phyloP scores from a whole-genome alignment of 2,888 invertebrate genomes.

The Polymixis lichenea region DNA sequence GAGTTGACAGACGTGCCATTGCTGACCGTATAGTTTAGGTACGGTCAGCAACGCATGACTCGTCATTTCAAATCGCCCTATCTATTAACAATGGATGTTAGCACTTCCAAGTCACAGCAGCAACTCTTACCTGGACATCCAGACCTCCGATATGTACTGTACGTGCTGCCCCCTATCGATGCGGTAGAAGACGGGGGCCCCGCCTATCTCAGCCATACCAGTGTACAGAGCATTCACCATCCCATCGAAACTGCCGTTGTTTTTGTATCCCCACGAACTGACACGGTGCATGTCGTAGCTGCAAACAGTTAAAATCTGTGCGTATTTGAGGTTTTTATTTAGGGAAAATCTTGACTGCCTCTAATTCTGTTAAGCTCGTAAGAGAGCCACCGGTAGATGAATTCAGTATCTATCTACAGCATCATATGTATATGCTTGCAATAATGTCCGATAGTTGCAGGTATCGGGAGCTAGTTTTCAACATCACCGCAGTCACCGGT shows the following conservation, averaged over 20 bases:
- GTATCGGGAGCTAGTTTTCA: background rate
- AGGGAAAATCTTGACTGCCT: background rate
- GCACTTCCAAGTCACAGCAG: background rate
- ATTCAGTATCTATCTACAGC: background rate
- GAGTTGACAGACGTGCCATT: background rate
- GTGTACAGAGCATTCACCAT: slow-evolving; percentile 91
- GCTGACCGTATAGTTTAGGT: background rate
- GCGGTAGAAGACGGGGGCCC: slow-evolving; percentile 92
- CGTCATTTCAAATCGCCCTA: too few relatives aligned
- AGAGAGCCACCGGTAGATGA: background rate
- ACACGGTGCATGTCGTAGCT: slow-evolving; percentile 87
- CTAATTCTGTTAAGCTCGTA: background rate
- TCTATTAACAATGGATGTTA: background rate
- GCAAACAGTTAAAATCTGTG: background rate
- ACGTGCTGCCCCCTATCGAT: slow-evolving; percentile 91
- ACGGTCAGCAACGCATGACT: background rate
- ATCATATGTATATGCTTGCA: background rate
- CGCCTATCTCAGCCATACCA: slow-evolving; percentile 91
- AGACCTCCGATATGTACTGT: slow-evolving; percentile 91
- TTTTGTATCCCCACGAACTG: slow-evolving; percentile 92
- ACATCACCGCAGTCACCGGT: background rate
- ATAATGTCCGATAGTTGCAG: background rate
- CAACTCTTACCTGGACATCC: slow-evolving; percentile 90
- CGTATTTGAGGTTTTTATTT: background rate
- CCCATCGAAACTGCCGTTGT: slow-evolving; percentile 92